These are phyloP conservation scores for Pantherophis vulpinus DNA, from an alignment of 2,797 vertebrate species.

Conservation along the genomic window DNA sequence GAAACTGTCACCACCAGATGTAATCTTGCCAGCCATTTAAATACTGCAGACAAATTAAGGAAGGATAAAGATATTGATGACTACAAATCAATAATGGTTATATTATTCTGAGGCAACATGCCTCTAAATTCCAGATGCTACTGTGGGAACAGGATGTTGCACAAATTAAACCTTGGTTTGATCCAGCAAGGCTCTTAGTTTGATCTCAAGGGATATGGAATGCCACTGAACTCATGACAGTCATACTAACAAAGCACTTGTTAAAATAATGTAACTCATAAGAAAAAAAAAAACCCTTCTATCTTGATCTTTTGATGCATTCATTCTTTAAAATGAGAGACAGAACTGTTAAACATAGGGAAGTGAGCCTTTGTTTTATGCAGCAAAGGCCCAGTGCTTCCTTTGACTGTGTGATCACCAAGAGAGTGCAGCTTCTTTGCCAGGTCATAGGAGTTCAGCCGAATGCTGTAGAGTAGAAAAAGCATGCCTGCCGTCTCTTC, in stretches of 20 bases:
- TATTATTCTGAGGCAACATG: neutral
- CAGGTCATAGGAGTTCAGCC: slow-evolving; percentile 67
- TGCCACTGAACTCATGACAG: neutral
- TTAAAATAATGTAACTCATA: neutral
- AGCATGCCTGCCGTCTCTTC: slow-evolving; percentile 57
- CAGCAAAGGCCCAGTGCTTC: slow-evolving; percentile 58
- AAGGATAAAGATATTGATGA: neutral
- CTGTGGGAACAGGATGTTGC: neutral
- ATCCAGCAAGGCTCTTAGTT: neutral
- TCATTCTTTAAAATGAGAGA: slow-evolving; percentile 57
- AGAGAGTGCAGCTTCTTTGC: slow-evolving; percentile 57
- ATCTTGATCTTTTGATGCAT: slow-evolving; percentile 58
- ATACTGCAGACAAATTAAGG: neutral
- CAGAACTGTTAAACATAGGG: slow-evolving; percentile 52
- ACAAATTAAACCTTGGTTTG: neutral
- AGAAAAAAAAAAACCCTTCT: slow-evolving; percentile 18
- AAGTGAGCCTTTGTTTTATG: slow-evolving; percentile 63
- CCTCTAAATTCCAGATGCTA: neutral
- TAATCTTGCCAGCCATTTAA: neutral
- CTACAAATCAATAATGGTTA: neutral
- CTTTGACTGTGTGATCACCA: slow-evolving; percentile 55
- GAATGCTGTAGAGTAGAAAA: slow-evolving; percentile 60
- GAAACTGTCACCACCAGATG: neutral
- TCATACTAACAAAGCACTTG: neutral
- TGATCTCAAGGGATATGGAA: neutral